Evolutionary conservation across 2,888 invertebrate genomes (phyloP).

Genomic region (Apotomis turbidana): DNA sequence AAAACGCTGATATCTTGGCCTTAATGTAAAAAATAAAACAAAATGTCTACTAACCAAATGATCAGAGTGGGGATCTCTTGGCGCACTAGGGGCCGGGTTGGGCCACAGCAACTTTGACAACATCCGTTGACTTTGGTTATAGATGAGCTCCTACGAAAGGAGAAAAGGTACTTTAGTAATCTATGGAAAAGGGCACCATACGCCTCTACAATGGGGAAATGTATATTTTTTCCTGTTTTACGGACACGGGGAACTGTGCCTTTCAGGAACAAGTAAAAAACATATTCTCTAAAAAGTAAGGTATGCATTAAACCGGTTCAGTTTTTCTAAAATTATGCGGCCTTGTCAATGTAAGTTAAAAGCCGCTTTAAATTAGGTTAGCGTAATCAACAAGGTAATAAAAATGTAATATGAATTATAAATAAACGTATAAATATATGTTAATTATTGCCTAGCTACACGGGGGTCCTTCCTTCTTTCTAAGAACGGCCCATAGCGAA

Average conservation of each 20-base stretch:
- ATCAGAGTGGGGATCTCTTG: constrained; percentile 82
- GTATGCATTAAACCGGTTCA: neutral
- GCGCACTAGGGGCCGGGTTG: constrained; percentile 81
- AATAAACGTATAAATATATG: neutral
- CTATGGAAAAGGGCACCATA: constrained; percentile 65
- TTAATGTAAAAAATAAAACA: constrained; percentile 59
- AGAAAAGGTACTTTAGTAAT: constrained; percentile 79
- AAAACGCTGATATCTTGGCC: neutral
- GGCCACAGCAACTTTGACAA: constrained; percentile 84
- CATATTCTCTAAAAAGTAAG: too few relatives aligned
- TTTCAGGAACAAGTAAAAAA: neutral
- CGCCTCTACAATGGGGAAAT: constrained; percentile 53
- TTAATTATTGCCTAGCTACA: constrained; percentile 39
- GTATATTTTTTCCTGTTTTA: neutral
- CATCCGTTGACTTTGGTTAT: constrained; percentile 84
- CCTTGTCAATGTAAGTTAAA: too few relatives aligned
- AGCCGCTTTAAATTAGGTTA: too few relatives aligned
- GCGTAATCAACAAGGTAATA: neutral
- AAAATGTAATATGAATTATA: neutral
- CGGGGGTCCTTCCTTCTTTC: constrained; percentile 52
- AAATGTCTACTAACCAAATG: constrained; percentile 84
- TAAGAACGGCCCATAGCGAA: constrained; percentile 52
- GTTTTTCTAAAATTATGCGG: too few relatives aligned
- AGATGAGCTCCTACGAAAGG: constrained; percentile 84
- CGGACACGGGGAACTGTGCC: neutral